Conservation (phyloP, 2,888 invertebrate genomes). For the Biston betularia region DNA sequence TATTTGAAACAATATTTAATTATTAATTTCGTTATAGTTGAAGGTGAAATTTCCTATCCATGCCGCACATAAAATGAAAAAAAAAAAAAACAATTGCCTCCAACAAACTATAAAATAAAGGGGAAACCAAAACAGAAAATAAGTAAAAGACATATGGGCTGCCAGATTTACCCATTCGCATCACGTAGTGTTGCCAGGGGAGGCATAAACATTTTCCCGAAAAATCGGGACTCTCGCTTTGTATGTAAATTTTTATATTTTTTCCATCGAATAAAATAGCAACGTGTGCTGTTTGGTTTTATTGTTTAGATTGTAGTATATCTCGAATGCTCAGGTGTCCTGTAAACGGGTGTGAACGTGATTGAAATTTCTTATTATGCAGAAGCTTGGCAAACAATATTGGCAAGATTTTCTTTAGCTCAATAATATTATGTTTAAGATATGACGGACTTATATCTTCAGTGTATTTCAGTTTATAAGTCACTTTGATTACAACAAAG, state of each 20-base stretch:
- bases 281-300: constrained; percentile 66
- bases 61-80: background rate
- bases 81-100: constrained; percentile 51
- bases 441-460: too few species aligned
- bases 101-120: constrained; percentile 52
- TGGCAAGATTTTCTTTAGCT: background rate
- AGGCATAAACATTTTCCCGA: constrained; percentile 76
- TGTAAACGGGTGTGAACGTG: constrained; percentile 26
- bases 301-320: constrained; percentile 67
- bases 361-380: constrained; percentile 14
- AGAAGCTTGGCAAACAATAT: constrained; percentile 3
- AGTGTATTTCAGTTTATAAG: too few species aligned
- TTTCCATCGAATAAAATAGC: constrained; percentile 65
- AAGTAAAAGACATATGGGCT: constrained; percentile 64
- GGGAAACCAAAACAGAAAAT: constrained; percentile 53
- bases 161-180: constrained; percentile 63
- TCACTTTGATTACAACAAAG: too few species aligned
- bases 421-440: too few species aligned
- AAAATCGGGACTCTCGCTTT: constrained; percentile 72
- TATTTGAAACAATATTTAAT: too few species aligned
- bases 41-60: background rate
- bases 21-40: background rate
- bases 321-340: constrained; percentile 61
- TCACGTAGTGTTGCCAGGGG: constrained; percentile 81
- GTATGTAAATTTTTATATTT: constrained; percentile 82